Base-by-base conservation (phyloP, 1,140 invertebrate genomes). In the Archivesica marissinica region DNA sequence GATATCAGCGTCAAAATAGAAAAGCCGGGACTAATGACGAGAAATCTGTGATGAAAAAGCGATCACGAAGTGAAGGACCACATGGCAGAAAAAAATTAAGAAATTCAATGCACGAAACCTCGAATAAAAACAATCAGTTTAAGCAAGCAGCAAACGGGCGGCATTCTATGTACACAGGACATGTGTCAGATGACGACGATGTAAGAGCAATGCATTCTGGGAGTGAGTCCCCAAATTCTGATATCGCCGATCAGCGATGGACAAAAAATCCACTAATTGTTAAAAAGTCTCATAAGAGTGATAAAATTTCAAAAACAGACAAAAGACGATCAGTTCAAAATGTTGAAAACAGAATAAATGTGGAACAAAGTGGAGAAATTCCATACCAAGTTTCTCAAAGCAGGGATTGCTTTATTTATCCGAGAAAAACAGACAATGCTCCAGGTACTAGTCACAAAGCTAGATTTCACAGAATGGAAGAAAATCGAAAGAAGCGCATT, bases 381-480 rank as follows among this genome's bases (percentile, higher is more conserved):
- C 33, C 41, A 23, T 25, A 81, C 77, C 56, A 79, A 38, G 17
- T 35, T 47, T 23, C 56, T 20, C 52, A 56, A 68, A 78, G 23
- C 47, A 70, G 39, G 54, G 86, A 88, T 17, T 44, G 76, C 35
- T 83, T 81, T 38, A 66, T 80, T 4, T 64, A 70, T 52, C 81
- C 70, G 0, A 85, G 68, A 35, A 88, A 86, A 52, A 30, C 70
- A 15, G 87, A 85, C 7, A 88, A 77, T 61, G 72, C 75, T 52
- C 74, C 70, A 61, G 81, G 39, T 78, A 59, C 13, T 54, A 61
- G 44, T 47, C 78, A 75, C 39, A 89, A 83, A 87, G 84, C 41
- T 56, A 93, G 92, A 80, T 93, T 88, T 87, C 90, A 91, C 86
- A 89, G 87, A 61, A 84, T 93, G 50, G 92, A 93, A 82, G 92